These are phyloP conservation scores for Meiosimyza decipiens DNA, from an alignment of 2,888 invertebrate genomes.

Conservation along the genomic window DNA sequence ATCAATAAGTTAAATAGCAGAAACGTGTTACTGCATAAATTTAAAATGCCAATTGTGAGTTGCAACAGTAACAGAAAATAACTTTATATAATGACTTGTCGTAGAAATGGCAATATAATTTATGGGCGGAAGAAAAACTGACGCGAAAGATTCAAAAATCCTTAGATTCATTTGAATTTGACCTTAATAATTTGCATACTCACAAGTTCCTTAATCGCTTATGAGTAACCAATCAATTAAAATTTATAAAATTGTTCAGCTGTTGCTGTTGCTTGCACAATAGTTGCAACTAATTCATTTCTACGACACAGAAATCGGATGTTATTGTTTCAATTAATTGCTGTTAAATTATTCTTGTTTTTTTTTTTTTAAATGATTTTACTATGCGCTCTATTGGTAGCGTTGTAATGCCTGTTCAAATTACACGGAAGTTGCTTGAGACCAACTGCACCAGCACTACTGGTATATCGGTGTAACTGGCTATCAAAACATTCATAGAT, in stretches of 20 bases:
- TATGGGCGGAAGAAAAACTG: no score
- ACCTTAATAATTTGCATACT: no score
- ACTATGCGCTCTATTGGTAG: constrained; percentile 43
- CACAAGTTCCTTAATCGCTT: no score
- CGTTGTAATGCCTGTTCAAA: constrained; percentile 45
- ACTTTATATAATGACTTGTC: no score
- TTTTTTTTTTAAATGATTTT: neutral
- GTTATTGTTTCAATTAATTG: constrained; percentile 28
- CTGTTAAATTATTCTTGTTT: neutral
- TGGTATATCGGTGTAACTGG: neutral
- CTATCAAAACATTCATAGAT: neutral
- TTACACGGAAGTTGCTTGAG: constrained; percentile 48
- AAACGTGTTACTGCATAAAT: constrained; percentile 28
- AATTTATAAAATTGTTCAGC: no score
- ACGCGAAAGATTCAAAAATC: no score
- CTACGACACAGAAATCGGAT: constrained; percentile 10
- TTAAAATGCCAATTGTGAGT: neutral
- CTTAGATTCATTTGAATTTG: no score
- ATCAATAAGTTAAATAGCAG: no score
- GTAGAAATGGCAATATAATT: no score
- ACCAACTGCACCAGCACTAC: constrained; percentile 10
- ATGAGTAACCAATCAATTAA: no score
- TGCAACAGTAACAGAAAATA: neutral
- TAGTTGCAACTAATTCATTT: no score
- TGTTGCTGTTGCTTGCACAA: no score